phyloP scores from a whole-genome alignment of 1,140 invertebrate genomes.

The Ceratina japonica region DNA sequence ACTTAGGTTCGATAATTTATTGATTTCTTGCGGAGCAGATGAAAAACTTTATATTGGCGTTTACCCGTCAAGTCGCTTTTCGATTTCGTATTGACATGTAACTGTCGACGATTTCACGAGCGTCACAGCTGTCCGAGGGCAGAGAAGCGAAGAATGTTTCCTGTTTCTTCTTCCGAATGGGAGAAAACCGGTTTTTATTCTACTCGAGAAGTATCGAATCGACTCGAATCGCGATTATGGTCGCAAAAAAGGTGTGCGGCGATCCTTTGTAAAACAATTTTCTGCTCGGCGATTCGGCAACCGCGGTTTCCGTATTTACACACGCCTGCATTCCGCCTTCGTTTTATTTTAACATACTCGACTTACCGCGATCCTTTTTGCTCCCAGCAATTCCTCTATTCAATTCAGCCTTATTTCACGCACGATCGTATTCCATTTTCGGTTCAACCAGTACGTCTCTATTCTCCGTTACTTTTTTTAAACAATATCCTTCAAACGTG shows the following conservation, averaged over 20 bases:
- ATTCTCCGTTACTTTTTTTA: no score
- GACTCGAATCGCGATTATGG: conserved; percentile 74
- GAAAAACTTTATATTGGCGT: no score
- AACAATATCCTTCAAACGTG: no score
- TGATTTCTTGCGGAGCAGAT: no score
- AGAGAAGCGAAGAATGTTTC: conserved; percentile 12
- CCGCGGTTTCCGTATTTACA: conserved; percentile 48
- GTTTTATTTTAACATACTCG: no score
- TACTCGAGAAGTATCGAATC: conserved; percentile 60
- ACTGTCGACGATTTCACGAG: conserved; percentile 71
- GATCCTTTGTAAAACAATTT: conserved; percentile 58
- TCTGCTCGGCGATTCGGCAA: conserved; percentile 61
- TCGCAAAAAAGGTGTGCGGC: conserved; percentile 70
- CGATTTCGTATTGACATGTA: conserved; percentile 77
- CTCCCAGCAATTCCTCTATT: no score
- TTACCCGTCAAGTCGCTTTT: conserved; percentile 59
- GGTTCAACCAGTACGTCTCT: no score
- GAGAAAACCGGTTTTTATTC: conserved; percentile 50
- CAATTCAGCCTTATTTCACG: neutral
- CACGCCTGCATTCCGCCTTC: conserved; percentile 45
- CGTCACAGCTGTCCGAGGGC: conserved; percentile 55
- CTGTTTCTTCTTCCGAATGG: conserved; percentile 52
- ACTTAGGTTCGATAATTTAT: no score
- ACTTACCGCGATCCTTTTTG: no score
- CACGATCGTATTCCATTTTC: no score